Conservation (phyloP, 30 jellyfish, hydroid and myxozoan genomes). For the Hydra vulgaris region DNA sequence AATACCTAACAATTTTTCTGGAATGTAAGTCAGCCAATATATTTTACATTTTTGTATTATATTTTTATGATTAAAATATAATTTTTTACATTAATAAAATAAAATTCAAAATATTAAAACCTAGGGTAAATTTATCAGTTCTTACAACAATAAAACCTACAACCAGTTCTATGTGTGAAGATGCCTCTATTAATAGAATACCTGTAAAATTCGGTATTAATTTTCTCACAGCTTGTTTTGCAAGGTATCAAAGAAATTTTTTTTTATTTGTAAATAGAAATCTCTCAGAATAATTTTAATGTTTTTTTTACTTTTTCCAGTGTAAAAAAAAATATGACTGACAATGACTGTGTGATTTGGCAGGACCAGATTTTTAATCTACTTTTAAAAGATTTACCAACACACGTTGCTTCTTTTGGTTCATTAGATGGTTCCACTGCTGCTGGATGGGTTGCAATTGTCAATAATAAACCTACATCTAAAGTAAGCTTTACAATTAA, state of each 20-base stretch:
- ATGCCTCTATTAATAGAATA: neutral
- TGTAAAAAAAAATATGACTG: constrained; percentile 55
- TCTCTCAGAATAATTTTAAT: no score
- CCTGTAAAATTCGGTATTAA: neutral
- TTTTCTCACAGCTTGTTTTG: neutral
- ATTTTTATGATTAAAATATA: neutral
- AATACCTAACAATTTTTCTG: constrained; percentile 7
- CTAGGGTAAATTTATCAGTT: neutral
- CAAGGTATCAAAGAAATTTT: neutral
- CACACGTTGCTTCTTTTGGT: constrained; percentile 88
- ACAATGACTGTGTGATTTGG: constrained; percentile 46
- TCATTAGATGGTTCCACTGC: constrained; percentile 53
- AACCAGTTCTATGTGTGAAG: neutral
- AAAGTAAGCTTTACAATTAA: constrained; percentile 23
- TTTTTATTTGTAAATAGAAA: neutral
- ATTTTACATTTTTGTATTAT: neutral
- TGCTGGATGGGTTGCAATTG: constrained; percentile 79
- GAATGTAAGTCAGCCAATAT: neutral
- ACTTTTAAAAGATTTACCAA: constrained; percentile 48
- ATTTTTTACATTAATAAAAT: no score
- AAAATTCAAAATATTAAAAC: no score
- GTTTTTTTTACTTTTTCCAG: constrained; percentile 7
- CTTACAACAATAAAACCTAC: neutral
- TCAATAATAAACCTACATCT: constrained; percentile 44
- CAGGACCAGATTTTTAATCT: constrained; percentile 51